These are phyloP conservation scores for Stichopus horrens DNA, from an alignment of 53 echinoderm and acorn worm species.

Conservation along the genomic window DNA sequence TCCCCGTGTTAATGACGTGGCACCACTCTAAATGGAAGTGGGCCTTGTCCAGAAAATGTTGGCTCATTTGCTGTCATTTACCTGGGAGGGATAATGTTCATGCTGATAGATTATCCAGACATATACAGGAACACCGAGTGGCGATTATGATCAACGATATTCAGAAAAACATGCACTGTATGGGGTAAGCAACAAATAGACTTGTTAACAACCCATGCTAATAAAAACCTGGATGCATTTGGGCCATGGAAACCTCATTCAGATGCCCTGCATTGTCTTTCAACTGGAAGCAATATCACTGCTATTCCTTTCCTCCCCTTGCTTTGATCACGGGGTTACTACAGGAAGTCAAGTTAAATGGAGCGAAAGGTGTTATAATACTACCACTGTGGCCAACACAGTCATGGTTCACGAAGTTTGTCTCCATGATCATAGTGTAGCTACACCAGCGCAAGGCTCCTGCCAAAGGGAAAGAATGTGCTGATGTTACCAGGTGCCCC, in stretches of 20 bases:
- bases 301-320: conserved; percentile 64
- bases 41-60: neutral
- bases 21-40: conserved; percentile 23
- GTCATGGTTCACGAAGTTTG: conserved; percentile 20
- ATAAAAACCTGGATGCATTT: conserved; percentile 20
- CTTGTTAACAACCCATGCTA: conserved; percentile 12
- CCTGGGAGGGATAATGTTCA: conserved; percentile 11
- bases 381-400: conserved; percentile 51
- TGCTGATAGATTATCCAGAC: conserved; percentile 37
- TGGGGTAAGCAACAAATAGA: conserved; percentile 21
- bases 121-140: conserved; percentile 7
- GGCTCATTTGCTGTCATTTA: conserved; percentile 22
- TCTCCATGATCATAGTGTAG: conserved; percentile 37
- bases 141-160: conserved; percentile 2
- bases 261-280: conserved; percentile 21
- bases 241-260: conserved; percentile 55
- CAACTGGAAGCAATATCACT: conserved; percentile 57
- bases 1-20: neutral
- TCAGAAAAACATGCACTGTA: neutral
- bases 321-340: conserved; percentile 4
- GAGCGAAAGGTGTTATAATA: conserved; percentile 36
- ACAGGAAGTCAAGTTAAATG: conserved; percentile 32
- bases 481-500: no score
- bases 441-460: conserved; percentile 18
- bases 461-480: conserved; percentile 25